These are phyloP conservation scores for Oxytorus armatus DNA, from an alignment of 2,888 invertebrate species.

Conservation along the genomic window DNA sequence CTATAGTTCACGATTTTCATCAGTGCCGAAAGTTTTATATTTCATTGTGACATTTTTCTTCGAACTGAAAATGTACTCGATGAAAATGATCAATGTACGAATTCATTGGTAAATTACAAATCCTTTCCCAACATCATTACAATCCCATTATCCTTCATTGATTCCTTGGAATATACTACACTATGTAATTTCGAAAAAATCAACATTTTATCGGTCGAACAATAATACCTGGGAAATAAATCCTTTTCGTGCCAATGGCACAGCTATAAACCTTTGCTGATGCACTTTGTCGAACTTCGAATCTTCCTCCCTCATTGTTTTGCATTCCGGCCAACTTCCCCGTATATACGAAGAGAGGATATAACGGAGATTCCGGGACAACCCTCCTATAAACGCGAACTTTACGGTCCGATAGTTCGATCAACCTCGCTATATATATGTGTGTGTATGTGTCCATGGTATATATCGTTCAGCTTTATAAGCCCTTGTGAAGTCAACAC, in stretches of 20 bases:
- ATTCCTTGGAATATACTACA: neutral
- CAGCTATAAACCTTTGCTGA: neutral
- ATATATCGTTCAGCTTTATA: slow-evolving; percentile 12
- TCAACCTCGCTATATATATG: slow-evolving; percentile 35
- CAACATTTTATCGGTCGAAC: neutral
- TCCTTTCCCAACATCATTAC: neutral
- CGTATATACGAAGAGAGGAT: neutral
- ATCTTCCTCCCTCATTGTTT: slow-evolving; percentile 24
- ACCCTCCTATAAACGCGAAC: slow-evolving; percentile 33
- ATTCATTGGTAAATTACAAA: neutral
- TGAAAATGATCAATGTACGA: slow-evolving; percentile 1
- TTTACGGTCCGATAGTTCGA: slow-evolving; percentile 56
- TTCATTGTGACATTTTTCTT: neutral
- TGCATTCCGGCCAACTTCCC: slow-evolving; percentile 31
- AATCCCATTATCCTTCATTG: neutral
- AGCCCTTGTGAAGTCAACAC: slow-evolving; percentile 33
- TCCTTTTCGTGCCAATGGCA: neutral
- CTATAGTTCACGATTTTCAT: neutral
- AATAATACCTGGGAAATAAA: neutral
- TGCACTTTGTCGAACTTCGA: slow-evolving; percentile 40
- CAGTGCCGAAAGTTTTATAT: neutral
- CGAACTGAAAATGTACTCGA: neutral
- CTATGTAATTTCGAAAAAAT: neutral
- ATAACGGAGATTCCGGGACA: slow-evolving; percentile 7
- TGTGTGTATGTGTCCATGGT: neutral